These are phyloP conservation scores for Sarcophaga carnaria DNA, from an alignment of 2,888 invertebrate genomes.

Conservation along the genomic window DNA sequence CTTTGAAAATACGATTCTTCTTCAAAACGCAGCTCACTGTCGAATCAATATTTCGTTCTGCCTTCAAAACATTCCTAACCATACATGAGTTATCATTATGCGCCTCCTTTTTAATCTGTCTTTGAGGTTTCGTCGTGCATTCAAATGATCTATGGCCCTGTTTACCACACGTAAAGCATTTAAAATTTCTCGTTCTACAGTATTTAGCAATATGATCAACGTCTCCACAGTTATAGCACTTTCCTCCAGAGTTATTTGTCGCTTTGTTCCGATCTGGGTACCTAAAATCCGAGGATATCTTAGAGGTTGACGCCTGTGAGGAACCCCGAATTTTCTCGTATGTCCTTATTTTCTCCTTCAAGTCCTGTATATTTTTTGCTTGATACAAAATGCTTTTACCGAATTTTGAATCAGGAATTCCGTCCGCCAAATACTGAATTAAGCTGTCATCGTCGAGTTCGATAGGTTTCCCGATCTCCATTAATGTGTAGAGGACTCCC, in stretches of 20 bases:
- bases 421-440: too few relatives aligned
- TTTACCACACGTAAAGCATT: constrained; percentile 13
- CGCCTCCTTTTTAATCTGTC: background rate
- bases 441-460: too few relatives aligned
- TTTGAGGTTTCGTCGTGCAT: background rate
- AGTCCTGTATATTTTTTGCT: too few relatives aligned
- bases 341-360: too few relatives aligned
- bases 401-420: too few relatives aligned
- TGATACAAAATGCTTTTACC: too few relatives aligned
- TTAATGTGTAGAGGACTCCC: too few relatives aligned
- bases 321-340: too few relatives aligned
- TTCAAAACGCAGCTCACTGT: background rate
- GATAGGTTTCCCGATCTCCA: too few relatives aligned
- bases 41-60: background rate
- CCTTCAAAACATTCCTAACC: background rate
- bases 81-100: background rate
- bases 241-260: background rate
- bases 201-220: background rate
- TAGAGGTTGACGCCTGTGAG: background rate
- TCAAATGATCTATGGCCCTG: background rate
- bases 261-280: background rate
- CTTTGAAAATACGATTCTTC: background rate
- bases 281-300: background rate
- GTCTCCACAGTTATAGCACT: background rate
- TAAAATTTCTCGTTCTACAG: background rate